Evolutionary conservation across 2,888 invertebrate species (phyloP).

Genomic region (Deroplatys truncata): DNA sequence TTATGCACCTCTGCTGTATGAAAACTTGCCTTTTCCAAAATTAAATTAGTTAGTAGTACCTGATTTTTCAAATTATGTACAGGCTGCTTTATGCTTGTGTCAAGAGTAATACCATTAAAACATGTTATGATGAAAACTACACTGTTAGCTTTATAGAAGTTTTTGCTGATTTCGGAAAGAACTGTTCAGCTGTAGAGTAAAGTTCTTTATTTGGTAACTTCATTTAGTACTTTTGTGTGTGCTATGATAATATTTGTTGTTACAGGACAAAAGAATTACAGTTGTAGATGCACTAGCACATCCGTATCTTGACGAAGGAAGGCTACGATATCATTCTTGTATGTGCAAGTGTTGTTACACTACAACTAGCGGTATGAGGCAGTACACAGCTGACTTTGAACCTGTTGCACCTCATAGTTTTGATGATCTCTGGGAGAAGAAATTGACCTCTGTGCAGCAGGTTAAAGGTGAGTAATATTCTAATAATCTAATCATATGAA

Average conservation of each 20-base stretch:
- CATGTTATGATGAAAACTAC: too few relatives aligned
- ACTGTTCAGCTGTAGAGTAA: too few relatives aligned
- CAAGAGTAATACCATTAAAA: too few relatives aligned
- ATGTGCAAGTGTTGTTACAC: slow-evolving; percentile 99
- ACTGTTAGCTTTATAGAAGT: too few relatives aligned
- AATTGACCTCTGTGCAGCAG: slow-evolving; percentile 86
- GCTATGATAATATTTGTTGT: slow-evolving; percentile 23
- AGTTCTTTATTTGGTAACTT: too few relatives aligned
- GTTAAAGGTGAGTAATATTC: slow-evolving; percentile 72
- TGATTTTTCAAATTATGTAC: too few relatives aligned
- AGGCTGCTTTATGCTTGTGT: too few relatives aligned
- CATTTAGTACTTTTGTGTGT: not conserved
- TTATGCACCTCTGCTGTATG: too few relatives aligned
- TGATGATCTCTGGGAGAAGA: slow-evolving; percentile 95
- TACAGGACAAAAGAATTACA: slow-evolving; percentile 85
- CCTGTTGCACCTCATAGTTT: slow-evolving; percentile 87
- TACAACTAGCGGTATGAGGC: slow-evolving; percentile 67
- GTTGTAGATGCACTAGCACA: slow-evolving; percentile 94
- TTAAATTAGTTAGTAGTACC: too few relatives aligned
- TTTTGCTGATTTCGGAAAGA: too few relatives aligned
- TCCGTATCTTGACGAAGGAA: slow-evolving; percentile 96
- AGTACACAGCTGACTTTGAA: slow-evolving; percentile 89
- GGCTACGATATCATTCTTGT: slow-evolving; percentile 97
- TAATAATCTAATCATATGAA: not conserved
- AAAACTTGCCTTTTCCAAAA: too few relatives aligned